Conservation (phyloP, 2,113 vertebrate genomes). For the Desmodus rotundus region DNA sequence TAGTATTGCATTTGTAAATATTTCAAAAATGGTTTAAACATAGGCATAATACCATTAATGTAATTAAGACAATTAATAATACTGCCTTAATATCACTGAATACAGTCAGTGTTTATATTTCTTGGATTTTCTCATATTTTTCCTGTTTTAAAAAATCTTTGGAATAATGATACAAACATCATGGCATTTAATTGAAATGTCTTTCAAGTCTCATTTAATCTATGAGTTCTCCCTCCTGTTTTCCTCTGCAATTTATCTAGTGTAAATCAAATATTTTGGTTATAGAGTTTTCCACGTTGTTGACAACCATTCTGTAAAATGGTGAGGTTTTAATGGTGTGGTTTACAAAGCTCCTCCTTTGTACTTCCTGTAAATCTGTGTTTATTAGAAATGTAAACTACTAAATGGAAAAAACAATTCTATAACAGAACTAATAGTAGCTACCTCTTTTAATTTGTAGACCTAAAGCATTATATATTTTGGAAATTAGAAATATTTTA, state of each 20-base stretch:
- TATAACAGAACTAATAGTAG: background rate
- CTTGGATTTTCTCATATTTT: background rate
- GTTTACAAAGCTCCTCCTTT: background rate
- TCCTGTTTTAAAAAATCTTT: background rate
- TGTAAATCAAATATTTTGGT: background rate
- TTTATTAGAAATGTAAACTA: background rate
- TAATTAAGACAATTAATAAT: background rate
- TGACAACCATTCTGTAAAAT: background rate
- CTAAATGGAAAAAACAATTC: background rate
- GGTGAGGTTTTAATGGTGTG: no score
- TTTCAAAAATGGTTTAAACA: background rate
- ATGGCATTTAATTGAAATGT: background rate
- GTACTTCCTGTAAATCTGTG: background rate
- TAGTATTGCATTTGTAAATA: background rate
- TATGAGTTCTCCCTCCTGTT: background rate
- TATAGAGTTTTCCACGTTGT: background rate
- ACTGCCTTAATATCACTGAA: background rate
- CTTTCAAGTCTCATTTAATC: background rate
- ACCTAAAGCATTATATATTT: background rate
- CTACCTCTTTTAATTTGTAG: background rate
- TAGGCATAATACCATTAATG: background rate
- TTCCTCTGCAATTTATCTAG: background rate
- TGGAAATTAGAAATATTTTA: background rate
- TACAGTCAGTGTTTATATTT: background rate
- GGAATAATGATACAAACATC: background rate